Evolutionary conservation across 2,113 vertebrate species (phyloP).

Genomic region (Nothobranchius furzeri): DNA sequence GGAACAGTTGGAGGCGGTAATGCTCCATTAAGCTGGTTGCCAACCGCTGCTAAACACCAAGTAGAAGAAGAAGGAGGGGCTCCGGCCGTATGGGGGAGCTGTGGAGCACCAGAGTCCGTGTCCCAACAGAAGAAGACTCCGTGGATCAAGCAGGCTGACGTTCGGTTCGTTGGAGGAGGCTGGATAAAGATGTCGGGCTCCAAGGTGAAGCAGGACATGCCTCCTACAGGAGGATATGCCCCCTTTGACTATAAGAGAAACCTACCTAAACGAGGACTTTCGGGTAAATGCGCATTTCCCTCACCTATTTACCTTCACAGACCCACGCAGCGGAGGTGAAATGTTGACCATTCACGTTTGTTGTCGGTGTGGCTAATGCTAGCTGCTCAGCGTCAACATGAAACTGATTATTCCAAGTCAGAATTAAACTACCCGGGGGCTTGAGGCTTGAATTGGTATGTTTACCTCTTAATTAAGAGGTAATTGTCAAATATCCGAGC

Average conservation of each 20-base stretch:
- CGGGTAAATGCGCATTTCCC: constrained; percentile 76
- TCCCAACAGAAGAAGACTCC: constrained; percentile 6
- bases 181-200: constrained; percentile 83
- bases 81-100: constrained; percentile 19
- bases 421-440: neutral
- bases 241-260: constrained; percentile 91
- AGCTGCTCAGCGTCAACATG: constrained; percentile 1
- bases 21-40: too few relatives aligned
- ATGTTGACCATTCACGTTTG: neutral
- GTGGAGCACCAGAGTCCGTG: neutral
- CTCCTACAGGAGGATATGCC: constrained; percentile 88
- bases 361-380: constrained; percentile 36
- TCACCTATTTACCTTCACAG: neutral
- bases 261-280: constrained; percentile 87
- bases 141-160: constrained; percentile 25
- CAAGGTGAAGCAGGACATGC: constrained; percentile 99
- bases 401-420: neutral
- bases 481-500: neutral
- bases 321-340: neutral
- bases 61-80: too few relatives aligned
- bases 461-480: too few relatives aligned
- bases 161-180: constrained; percentile 24
- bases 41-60: too few relatives aligned
- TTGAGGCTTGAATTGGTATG: rapidly evolving
- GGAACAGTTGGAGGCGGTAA: too few relatives aligned